Evolutionary conservation across 1,140 invertebrate genomes (phyloP), one percentile per base, ranked within the genome.

Genomic region (Pachyrhynchus sulphureomaculatus): DNA sequence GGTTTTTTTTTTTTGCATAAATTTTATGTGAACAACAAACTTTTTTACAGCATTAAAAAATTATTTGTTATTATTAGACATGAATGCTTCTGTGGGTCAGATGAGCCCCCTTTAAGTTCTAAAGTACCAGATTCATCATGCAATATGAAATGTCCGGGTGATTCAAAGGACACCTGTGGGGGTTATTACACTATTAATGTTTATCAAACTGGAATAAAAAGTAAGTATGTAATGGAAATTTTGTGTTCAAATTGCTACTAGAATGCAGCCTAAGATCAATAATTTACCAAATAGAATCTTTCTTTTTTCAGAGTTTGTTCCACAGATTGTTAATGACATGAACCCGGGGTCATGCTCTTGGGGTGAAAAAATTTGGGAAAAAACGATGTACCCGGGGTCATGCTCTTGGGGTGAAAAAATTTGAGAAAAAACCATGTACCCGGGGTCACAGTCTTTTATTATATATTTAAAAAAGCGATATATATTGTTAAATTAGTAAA

Each of bases 71-170:
- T 53, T 15, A 1, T 18, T 72, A 92, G 90, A 36, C 83, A 86
- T 39, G 93, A 96, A 79, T 97, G 95, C 79, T 96, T 94, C 79
- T 97, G 95, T 83, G 93, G 93, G 33, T 87, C 89, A 70, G 84
- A 86, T 66, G 77, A 82, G 64, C 90, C 91, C 15, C 75, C 83
- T n/a, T 75, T 79, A 13, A 78, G 83, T 13, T 80, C 83, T 10
- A 85, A 84, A 73, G 73, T 90, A 53, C 80, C 84, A 60, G 87
- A 91, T 73, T 85, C 86, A 10, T 87, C 85, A 59, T 93, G 91
- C 77, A 90, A 92, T 68, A 91, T 91, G 86, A 91, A 91, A 76
- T 93, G 91, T 72, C 84, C 90, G n/a, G 86, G 84, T 37, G 83
- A 91, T 75, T 66, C 79, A 12, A 82, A 84, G 63, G 77, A 86